These are phyloP conservation scores for Limulus polyphemus DNA, from an alignment of 2,888 invertebrate species.

Conservation along the genomic window DNA sequence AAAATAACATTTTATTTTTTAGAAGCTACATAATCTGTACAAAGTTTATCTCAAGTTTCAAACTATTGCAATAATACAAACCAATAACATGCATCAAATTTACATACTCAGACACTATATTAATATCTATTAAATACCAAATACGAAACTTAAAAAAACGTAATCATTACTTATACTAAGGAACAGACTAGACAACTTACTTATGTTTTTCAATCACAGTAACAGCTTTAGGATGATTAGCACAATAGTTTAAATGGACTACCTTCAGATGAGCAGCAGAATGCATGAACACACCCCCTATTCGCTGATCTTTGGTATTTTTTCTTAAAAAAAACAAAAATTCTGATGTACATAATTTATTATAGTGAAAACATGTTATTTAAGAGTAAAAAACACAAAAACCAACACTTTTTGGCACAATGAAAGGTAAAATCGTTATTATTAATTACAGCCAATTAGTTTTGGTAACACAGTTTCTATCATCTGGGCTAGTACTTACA, in stretches of 20 bases:
- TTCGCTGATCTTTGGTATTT: constrained; percentile 53
- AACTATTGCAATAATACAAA: no score
- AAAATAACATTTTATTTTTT: no score
- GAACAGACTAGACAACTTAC: constrained; percentile 41
- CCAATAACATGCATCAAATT: no score
- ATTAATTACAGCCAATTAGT: no score
- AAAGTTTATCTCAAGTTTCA: no score
- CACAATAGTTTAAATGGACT: constrained; percentile 78
- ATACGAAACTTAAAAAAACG: background rate
- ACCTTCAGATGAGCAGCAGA: constrained; percentile 49
- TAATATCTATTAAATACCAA: no score
- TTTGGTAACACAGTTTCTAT: no score
- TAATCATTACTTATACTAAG: background rate
- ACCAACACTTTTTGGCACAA: background rate
- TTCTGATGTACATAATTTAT: background rate
- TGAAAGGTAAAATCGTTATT: no score
- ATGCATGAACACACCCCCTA: constrained; percentile 80
- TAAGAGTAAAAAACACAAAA: constrained; percentile 1
- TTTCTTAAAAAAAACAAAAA: constrained; percentile 26
- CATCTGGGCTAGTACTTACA: no score
- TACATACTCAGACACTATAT: no score
- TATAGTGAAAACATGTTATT: background rate
- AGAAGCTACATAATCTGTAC: no score
- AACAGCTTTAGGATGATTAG: constrained; percentile 86
- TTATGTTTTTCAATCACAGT: constrained; percentile 83